Evolutionary conservation across 2,888 invertebrate species (phyloP), one percentile per base, ranked within the genome.

Genomic region (Mythimna loreyi): DNA sequence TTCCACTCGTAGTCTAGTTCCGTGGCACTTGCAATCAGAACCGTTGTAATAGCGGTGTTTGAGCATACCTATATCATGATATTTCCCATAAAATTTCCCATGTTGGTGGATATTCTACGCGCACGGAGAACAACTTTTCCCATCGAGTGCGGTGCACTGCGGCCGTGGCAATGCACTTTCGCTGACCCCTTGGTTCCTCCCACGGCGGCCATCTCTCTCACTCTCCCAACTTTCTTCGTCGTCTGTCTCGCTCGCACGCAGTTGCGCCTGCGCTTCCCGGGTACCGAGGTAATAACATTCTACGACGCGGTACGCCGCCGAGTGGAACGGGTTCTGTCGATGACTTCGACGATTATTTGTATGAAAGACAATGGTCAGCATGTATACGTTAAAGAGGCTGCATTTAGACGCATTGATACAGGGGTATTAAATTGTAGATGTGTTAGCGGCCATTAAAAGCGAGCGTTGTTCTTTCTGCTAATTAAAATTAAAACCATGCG

Each of bases 131-230:
- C 90, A 92, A 92, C 93, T 91, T 94, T 94, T 94, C 94, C 92
- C 94, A 94, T 93, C 93, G 93, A 90, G 91, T 91, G 93, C 92
- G 88, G 90, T 89, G 92, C 92, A 91, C 91, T 87, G 91, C 90
- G 90, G 91, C 92, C 94, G 93, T 92, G 95, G 94, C 95, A 96
- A 95, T 95, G 96, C 94, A 96, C 96, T 96, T 96, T 96, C 95
- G 92, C 95, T 95, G 95, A 95, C 95, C 96, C 93, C 93, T 87
- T 92, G 92, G 92, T 93, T 93, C 92, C 94, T 94, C 93, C 93
- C 92, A 93, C 92, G 91, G 86, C 83, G 78, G 75, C 83, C 86
- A 82, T 95, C 95, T 93, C 94, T 80, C 79, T 95, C 90, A 75
- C 91, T 88, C 94, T 74, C 81, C 76, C 67, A 67, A 89, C 91